Evolutionary conservation across 2,888 invertebrate genomes (phyloP).

Genomic region (Dorcus parallelipipedus): DNA sequence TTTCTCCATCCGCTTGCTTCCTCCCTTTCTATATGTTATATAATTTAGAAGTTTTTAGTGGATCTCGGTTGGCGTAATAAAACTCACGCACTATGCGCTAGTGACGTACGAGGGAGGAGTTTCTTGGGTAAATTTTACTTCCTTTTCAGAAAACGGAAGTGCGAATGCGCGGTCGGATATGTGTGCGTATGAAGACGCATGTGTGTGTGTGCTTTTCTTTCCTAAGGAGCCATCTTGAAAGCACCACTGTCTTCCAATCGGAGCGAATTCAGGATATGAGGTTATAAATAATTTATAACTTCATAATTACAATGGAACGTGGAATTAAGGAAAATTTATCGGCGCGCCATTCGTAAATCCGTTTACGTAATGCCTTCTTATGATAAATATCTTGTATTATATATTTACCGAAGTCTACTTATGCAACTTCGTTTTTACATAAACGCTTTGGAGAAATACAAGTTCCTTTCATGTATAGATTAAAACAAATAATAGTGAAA

Average conservation of each 20-base stretch:
- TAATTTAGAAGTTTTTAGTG: background rate
- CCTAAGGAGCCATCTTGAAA: slow-evolving; percentile 28
- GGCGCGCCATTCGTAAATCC: too few relatives aligned
- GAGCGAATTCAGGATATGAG: background rate
- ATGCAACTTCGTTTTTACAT: too few relatives aligned
- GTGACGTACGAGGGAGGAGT: slow-evolving; percentile 26
- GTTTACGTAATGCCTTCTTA: too few relatives aligned
- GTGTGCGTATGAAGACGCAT: slow-evolving; percentile 29
- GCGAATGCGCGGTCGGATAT: slow-evolving; percentile 25
- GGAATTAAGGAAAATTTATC: too few relatives aligned
- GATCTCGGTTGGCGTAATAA: slow-evolving; percentile 5
- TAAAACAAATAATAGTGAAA: too few relatives aligned
- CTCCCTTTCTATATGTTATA: slow-evolving; percentile 2
- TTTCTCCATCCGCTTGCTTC: slow-evolving; percentile 1
- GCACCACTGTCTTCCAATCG: slow-evolving; percentile 11
- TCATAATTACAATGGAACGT: background rate
- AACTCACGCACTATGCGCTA: slow-evolving; percentile 14
- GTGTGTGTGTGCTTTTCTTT: slow-evolving; percentile 17
- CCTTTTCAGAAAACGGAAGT: slow-evolving; percentile 27
- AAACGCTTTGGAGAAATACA: too few relatives aligned
- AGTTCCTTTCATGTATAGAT: too few relatives aligned
- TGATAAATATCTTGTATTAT: too few relatives aligned
- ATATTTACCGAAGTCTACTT: too few relatives aligned
- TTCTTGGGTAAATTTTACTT: slow-evolving; percentile 26
- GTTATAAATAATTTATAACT: background rate